A percentile compares a stretch with the other conserved stretches of the same genome.
phyloP scores from a whole-genome alignment of 2,113 vertebrate species.

The Gobio gobio region DNA sequence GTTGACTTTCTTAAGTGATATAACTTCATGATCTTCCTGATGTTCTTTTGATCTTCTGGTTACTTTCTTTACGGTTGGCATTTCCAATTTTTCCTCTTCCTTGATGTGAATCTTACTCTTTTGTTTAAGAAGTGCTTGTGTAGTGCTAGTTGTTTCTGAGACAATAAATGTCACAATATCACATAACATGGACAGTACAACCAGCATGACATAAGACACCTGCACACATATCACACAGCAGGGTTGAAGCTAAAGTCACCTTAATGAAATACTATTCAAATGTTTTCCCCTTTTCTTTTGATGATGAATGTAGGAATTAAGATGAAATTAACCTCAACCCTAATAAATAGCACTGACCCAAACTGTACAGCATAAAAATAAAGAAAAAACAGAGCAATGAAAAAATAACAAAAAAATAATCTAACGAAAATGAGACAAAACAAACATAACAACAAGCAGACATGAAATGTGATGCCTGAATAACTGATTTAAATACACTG shows the following conservation, averaged over 20 bases:
- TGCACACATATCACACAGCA: constrained; percentile 45
- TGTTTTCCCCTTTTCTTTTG: background rate
- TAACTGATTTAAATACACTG: constrained; percentile 35
- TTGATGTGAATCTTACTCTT: constrained; percentile 73
- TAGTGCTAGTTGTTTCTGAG: constrained; percentile 74
- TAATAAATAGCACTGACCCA: background rate
- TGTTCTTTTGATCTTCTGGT: constrained; percentile 64
- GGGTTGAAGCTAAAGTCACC: background rate
- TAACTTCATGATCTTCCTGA: constrained; percentile 65
- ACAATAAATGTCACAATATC: constrained; percentile 67
- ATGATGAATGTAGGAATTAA: background rate
- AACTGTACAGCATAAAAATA: background rate
- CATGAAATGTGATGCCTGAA: constrained; percentile 34
- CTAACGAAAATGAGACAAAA: background rate
- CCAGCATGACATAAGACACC: constrained; percentile 49
- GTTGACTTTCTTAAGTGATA: constrained; percentile 68
- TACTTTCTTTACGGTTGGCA: constrained; percentile 68
- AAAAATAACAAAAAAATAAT: background rate
- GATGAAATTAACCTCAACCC: background rate
- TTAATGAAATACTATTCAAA: background rate
- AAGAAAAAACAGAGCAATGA: background rate
- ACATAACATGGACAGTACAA: constrained; percentile 55
- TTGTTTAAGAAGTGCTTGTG: constrained; percentile 70
- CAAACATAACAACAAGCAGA: constrained; percentile 34
- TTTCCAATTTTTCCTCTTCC: constrained; percentile 70